phyloP scores from a whole-genome alignment of 1,140 invertebrate genomes.

The Lordiphosa mommai region DNA sequence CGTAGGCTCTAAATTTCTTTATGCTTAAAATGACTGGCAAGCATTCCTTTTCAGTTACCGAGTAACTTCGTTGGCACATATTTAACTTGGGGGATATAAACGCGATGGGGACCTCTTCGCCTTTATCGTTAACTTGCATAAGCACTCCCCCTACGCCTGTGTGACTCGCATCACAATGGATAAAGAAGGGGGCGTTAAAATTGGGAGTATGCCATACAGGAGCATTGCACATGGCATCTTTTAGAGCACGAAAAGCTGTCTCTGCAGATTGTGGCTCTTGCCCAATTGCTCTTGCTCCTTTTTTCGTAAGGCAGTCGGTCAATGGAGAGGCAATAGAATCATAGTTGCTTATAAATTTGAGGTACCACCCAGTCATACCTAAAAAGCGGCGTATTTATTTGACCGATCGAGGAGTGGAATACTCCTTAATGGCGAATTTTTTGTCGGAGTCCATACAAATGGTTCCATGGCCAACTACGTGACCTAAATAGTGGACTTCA shows the following conservation, averaged over 20 bases:
- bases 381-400: conserved; percentile 11
- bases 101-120: background rate
- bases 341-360: conserved; percentile 14
- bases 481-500: background rate
- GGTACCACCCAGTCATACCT: conserved; percentile 8
- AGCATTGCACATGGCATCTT: background rate
- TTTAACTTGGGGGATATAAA: too few relatives aligned
- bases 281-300: background rate
- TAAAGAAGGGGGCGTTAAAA: background rate
- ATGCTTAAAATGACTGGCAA: background rate
- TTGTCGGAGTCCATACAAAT: background rate
- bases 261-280: too few relatives aligned
- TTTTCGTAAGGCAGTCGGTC: conserved; percentile 1
- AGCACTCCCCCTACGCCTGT: background rate
- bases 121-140: background rate
- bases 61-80: background rate
- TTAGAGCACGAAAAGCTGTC: background rate
- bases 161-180: background rate
- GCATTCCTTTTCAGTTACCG: background rate
- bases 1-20: background rate
- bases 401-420: background rate
- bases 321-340: conserved; percentile 1
- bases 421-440: background rate
- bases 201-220: background rate
- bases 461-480: too few relatives aligned